Evolutionary conservation across 2,797 vertebrate genomes (phyloP).

Genomic region (Telmatherina bonti): DNA sequence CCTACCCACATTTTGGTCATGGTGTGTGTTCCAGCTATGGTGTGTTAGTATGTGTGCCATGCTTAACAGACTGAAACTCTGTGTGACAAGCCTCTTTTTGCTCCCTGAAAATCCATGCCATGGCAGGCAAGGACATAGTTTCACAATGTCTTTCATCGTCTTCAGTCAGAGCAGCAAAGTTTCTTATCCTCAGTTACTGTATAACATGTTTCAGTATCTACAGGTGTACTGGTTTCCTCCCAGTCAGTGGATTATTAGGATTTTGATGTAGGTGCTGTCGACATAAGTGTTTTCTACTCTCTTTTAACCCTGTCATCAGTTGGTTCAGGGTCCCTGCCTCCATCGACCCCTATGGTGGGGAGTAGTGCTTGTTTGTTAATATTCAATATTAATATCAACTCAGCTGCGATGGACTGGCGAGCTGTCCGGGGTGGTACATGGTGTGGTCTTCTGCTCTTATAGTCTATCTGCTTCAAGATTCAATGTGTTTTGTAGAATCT

Average conservation of each 20-base stretch:
- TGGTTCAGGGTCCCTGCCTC: background rate
- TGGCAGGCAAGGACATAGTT: constrained; percentile 36
- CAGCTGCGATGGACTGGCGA: no score
- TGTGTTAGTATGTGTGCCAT: constrained; percentile 64
- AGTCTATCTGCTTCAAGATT: no score
- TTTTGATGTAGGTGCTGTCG: no score
- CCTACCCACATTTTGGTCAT: constrained; percentile 66
- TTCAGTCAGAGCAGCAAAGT: constrained; percentile 9
- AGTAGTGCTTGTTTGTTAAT: background rate
- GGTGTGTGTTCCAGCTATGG: constrained; percentile 66
- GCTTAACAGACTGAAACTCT: constrained; percentile 75
- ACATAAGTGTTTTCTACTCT: background rate
- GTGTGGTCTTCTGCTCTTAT: no score
- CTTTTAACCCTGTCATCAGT: background rate
- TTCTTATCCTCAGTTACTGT: constrained; percentile 4
- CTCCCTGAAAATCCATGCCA: constrained; percentile 42
- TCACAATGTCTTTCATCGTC: constrained; percentile 4
- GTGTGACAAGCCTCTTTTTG: constrained; percentile 69
- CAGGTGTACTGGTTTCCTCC: background rate
- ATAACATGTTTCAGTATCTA: background rate
- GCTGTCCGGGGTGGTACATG: no score
- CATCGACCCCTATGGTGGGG: background rate
- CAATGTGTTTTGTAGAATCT: no score
- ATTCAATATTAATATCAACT: constrained; percentile 14
- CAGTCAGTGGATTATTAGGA: background rate